Percentiles rank a stretch among this genome's conserved stretches.
phyloP scores from a whole-genome alignment of 1,140 invertebrate species.

The Ptiloglossa arizonensis region DNA sequence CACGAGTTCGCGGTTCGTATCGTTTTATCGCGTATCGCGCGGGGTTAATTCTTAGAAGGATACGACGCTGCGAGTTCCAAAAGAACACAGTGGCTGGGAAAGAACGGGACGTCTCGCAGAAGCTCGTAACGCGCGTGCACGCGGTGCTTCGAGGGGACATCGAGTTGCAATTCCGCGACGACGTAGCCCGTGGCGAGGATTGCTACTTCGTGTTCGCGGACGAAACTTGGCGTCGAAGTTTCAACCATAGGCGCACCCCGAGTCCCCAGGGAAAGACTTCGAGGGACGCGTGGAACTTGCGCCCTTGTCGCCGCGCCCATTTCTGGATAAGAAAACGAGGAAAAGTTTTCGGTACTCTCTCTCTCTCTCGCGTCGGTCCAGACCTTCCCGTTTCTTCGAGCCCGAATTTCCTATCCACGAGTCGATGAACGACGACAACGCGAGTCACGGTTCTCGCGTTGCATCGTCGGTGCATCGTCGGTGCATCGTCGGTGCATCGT shows the following conservation, averaged over 20 bases:
- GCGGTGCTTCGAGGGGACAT: slow-evolving; percentile 12
- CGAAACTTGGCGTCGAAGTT: slow-evolving; percentile 50
- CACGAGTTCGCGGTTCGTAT: too few relatives aligned
- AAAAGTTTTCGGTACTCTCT: slow-evolving; percentile 59
- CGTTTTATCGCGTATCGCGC: too few relatives aligned
- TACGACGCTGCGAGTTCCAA: background rate
- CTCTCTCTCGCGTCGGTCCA: slow-evolving; percentile 28
- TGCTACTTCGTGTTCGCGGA: slow-evolving; percentile 29
- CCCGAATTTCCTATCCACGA: slow-evolving; percentile 50
- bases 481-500: too few relatives aligned
- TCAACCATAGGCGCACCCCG: slow-evolving; percentile 26
- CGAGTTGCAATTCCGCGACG: background rate
- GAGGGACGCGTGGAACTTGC: slow-evolving; percentile 18
- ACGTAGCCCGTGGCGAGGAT: slow-evolving; percentile 34
- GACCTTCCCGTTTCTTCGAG: background rate
- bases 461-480: background rate
- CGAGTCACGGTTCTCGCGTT: background rate
- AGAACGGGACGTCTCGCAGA: background rate
- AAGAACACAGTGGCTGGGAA: background rate
- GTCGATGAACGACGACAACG: slow-evolving; percentile 59
- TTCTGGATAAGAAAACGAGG: slow-evolving; percentile 65
- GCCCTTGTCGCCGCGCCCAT: slow-evolving; percentile 34
- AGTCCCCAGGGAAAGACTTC: slow-evolving; percentile 32
- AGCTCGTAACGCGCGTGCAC: slow-evolving; percentile 44
- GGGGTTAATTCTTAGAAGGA: too few relatives aligned